Base-by-base conservation (phyloP, 2,797 vertebrate species). In the Scleropages formosus region DNA sequence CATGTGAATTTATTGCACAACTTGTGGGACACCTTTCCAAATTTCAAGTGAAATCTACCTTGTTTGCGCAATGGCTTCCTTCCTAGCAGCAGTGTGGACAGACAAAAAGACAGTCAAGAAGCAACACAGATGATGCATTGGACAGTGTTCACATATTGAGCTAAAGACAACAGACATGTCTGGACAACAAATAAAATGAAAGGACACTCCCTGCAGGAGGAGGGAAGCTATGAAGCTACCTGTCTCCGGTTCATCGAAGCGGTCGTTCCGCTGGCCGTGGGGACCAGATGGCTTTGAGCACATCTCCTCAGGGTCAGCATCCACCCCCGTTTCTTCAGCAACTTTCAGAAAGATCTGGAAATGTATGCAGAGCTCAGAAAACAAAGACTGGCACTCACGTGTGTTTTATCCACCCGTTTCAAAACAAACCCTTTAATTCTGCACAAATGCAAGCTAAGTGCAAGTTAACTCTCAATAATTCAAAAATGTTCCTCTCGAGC, bases 261-360 rank as follows among this genome's bases (percentile, higher is more conserved):
- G 53, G 4, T 79, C 85, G 20, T 47, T 74, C 70, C 80, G 79
- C 12, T 39, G 72, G 62, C 58, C 73, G 53, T 77, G 77, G 39
- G 61, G 62, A 0, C 59, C 72, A 77, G 81, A 53, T 1, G 49
- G 12, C 18, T 80, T 78, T 51, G 3, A 56, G 20, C 46, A 67
- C 20, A 16, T 22, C 20, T 87, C 86, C 76, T 89, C 78, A 0
- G 22, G 75, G 6, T 91, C 87, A 0, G 62, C 3, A 0, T 94
- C 91, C 61, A 87, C 80, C 0, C 79, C 85, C 0, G 79, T 82
- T 77, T 94, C 91, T 77, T 95, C 87, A 0, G 93, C 92, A 80
- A 97, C 94, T 72, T 93, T 94, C 82, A 96, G 86, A 79, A 98
- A 98, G 75, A 98, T 95, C 96, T 98, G 72, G 59, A 75, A 58